Evolutionary conservation across 2,113 vertebrate genomes (phyloP), one percentile per base, ranked within the genome.

Genomic region (Martes martes): DNA sequence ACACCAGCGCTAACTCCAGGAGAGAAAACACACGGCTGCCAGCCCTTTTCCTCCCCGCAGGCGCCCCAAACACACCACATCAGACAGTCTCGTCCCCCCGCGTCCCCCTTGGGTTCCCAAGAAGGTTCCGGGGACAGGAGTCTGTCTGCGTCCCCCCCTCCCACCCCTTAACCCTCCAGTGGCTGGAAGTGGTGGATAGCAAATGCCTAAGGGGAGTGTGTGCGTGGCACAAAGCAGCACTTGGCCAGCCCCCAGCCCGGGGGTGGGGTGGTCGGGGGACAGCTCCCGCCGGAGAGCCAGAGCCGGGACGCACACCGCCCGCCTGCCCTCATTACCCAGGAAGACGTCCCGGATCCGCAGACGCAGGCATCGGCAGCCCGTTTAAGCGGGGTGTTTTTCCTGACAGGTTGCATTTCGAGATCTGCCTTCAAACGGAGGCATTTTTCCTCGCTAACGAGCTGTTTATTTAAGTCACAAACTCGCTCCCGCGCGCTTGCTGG

Each of bases 401-500:
- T 79, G 69, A 19, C 36, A 24, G 26, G 91, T 78, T 91, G 52
- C 67, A 86, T 57, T 13, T 21, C 16, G 4, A 11, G 39, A 78
- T n/a, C 0, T 11, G 45, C 52, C 23, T 0, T 52, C 39, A 15
- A 59, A 86, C n/a, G 52, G 23, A 65, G 16, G 13, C 76, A 42
- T 88, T 74, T 74, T 74, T 73, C 50, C 81, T 83, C 0, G 81
- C 86, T n/a, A 21, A 71, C 67, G 4, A 86, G 91, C 65, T 0
- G 63, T 65, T 24, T 14, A 11, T 94, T 26, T 63, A 78, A 61
- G 47, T 78, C 90, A 7, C 55, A 96, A 79, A 98, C 94, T 96
- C 98, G 94, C 96, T 84, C 73, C 33, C 82, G 16, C 4, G 47
- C 80, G 31, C 89, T 4, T 67, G 91, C 19, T 26, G 61, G 87